A percentile compares a stretch with the other conserved stretches of the same genome.
Conservation (phyloP, 2,888 invertebrate species). For the Tryphoninae sp. region DNA sequence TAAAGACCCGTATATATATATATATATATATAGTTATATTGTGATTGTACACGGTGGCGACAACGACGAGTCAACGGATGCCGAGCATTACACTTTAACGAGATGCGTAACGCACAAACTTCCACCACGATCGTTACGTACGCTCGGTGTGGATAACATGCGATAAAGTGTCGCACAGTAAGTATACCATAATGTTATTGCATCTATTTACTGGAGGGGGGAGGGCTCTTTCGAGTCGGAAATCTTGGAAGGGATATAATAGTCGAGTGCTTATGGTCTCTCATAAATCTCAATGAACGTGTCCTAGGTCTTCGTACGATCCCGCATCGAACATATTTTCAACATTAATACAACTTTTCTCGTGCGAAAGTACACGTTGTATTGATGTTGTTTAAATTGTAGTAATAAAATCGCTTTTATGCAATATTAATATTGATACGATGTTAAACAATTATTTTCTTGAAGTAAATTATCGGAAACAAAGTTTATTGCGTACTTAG, state of each 20-base stretch:
- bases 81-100: constrained; percentile 55
- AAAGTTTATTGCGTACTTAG: neutral
- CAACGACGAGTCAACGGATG: constrained; percentile 51
- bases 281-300: constrained; percentile 28
- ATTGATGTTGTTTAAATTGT: too few species aligned
- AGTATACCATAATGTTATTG: neutral
- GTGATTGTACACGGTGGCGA: neutral
- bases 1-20: neutral
- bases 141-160: neutral
- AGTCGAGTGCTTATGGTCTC: constrained; percentile 2
- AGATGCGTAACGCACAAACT: constrained; percentile 36
- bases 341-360: neutral
- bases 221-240: neutral
- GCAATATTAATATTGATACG: neutral
- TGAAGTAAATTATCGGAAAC: too few species aligned
- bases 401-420: neutral
- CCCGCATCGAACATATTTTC: neutral
- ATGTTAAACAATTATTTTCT: too few species aligned
- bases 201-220: neutral
- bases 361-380: too few species aligned
- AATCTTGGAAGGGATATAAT: constrained; percentile 13
- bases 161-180: too few species aligned
- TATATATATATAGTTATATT: constrained; percentile 7
- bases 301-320: neutral
- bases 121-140: neutral